Base-by-base conservation (phyloP, 2,888 invertebrate genomes). In the Oscheius sp. region DNA sequence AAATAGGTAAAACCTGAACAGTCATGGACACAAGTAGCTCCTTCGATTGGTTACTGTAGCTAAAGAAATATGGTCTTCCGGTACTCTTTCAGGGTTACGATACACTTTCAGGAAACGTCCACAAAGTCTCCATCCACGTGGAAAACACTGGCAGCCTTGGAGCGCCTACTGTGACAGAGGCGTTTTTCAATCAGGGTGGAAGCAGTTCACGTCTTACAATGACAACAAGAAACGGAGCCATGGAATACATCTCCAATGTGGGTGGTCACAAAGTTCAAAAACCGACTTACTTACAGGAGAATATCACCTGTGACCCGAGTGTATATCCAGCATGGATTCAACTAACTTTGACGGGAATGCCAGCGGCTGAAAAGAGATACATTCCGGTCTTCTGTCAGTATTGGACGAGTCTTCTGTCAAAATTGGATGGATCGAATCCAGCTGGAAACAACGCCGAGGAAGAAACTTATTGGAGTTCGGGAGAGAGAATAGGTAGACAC, bases 221-320 rank as follows among this genome's bases (percentile, higher is more conserved):
- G 29, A 57, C 2, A 21, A 53, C 2, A 11, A 13, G 53, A 53
- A 33, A 57, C 33, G 29, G 21, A 10, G 9, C 29, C n/a, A 21
- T 60, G 35, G 60, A 60, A 60, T 60, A 60, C 37, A 10, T 60
- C 10, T 60, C 60, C 29, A 60, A 60, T 60, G 60, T 60, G 37
- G 11, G 60, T 3, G 13, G 58, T 29, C 32, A 29, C 29, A 7
- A 13, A 4, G 4, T 13, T 21, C 11, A 11, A 53, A 29, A 11
- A 11, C 4, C 21, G 2, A 53, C 53, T 4, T 4, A 13, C 11
- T 57, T 57, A 21, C 57, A 57, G 57, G 57, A 13, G n/a, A 29
- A n/a, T 10, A 57, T 57, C 29, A 57, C 2, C 21, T 57, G 57
- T 29, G 29, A 57, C 29, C 29, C 57, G 10, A 10, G 32, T 29